Base-by-base conservation (phyloP, 2,888 invertebrate genomes). In the Caenorhabditis sp. region DNA sequence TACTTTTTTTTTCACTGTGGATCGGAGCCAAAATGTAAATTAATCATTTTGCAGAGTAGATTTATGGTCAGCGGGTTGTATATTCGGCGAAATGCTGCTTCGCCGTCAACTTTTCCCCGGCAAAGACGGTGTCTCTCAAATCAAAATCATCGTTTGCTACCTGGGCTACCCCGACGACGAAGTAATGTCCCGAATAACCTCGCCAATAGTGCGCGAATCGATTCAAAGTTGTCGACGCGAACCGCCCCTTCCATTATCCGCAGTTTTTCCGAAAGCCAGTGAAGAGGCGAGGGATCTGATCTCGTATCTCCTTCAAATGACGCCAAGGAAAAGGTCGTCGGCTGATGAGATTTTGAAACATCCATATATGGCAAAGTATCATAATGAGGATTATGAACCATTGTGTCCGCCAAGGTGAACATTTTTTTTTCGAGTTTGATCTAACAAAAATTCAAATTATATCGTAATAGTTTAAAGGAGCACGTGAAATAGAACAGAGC, bases 41-140 rank as follows among this genome's bases (percentile, higher is more conserved):
- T 25, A n/a, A n/a, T n/a, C n/a, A n/a, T n/a, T 7, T 67, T 82
- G 63, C 53, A 85, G 89, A 62, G 89, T 90, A 0, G 90, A 90
- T 72, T 87, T 90, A 80, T 90, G 90, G 90, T 89, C 90, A 20
- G 89, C 89, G 0, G 90, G 90, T 14, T 90, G 90, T 80, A 90
- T 90, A 38, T 89, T 90, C 76, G 90, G 89, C 8, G 90, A 90
- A 78, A 89, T 90, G 89, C 84, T 90, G 52, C 88, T 89, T 43
- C 82, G 90, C n/a, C 88, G 89, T 63, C 89, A 89, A 74, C 81
- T 90, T 0, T 90, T 90, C 80, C 89, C 90, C 66, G 89, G 86
- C 10, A 78, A 81, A 59, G 82, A 82, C 58, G 69, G 72, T 12
- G 65, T 77, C 43, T 80, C 76, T 1, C 82, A 82, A 58, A 78